phyloP scores from a whole-genome alignment of 2,888 invertebrate genomes.

The Onthophagus sagittarius region DNA sequence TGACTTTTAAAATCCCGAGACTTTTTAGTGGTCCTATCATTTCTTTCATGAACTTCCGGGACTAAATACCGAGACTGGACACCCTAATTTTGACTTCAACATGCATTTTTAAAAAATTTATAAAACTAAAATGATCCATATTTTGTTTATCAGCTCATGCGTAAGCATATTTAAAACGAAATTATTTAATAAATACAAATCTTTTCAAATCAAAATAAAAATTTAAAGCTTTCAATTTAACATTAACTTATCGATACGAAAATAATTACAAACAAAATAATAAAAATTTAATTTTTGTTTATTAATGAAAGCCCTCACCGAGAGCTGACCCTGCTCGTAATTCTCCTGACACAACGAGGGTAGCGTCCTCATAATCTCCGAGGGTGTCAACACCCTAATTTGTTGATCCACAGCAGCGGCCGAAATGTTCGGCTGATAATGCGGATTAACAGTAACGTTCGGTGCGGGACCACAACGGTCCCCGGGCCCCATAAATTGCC shows the following conservation, averaged over 20 bases:
- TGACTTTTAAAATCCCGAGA: no score
- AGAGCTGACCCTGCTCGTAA: conserved; percentile 51
- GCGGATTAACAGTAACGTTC: conserved; percentile 65
- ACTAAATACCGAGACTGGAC: no score
- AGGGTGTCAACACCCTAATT: conserved; percentile 84
- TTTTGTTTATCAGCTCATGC: no score
- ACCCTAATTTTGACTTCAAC: no score
- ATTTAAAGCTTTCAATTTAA: background rate
- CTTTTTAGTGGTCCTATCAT: no score
- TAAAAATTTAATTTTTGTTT: background rate
- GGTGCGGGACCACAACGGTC: conserved; percentile 61
- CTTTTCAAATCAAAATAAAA: background rate
- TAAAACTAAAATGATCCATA: no score
- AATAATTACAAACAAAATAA: conserved; percentile 13
- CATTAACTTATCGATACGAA: background rate
- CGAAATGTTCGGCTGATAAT: conserved; percentile 40
- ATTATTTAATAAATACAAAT: no score
- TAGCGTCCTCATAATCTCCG: conserved; percentile 87
- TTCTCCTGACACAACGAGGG: conserved; percentile 76
- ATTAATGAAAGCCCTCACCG: conserved; percentile 4
- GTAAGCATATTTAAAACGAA: background rate
- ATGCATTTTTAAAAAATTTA: no score
- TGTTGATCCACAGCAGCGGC: conserved; percentile 64
- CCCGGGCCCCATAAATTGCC: conserved; percentile 47
- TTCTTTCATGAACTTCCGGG: no score